Base-by-base conservation (phyloP, 2,888 invertebrate genomes). In the Oligia latruncula region DNA sequence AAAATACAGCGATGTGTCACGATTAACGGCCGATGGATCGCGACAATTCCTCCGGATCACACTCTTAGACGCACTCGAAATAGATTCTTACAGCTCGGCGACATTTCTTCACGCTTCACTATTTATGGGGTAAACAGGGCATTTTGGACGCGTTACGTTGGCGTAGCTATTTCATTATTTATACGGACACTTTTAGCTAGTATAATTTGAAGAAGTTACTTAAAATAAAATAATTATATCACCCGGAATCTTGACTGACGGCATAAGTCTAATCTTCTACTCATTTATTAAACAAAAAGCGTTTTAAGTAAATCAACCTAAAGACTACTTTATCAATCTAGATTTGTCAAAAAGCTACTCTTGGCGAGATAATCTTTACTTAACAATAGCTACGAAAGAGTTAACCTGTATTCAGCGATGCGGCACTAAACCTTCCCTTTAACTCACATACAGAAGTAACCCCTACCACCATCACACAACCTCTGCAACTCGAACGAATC, bases 1-100 rank as follows among this genome's bases (percentile, higher is more conserved):
- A 92, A 92, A 93, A 93, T 92, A 92, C 91, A 84, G 92, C 92
- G 85, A 92, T 93, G 91, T 91, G 92, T 93, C 93, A 91, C 89
- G 89, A 92, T 92, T 92, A 92, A 89, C 86, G 82, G 72, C 79
- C 83, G 81, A 89, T 86, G 88, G 84, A 89, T 89, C 82, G 81
- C 81, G 87, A 88, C 88, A 83, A 86, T 78, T 88, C 87, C 85
- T 84, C 68, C 73, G 82, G 74, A 71, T 82, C 85, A 71, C 77
- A 66, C 74, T 75, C 81, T 78, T 72, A 82, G 83, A 82, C 87
- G 81, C 68, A 84, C 81, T 86, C 79, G 71, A 87, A 87, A 87
- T 87, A 87, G 87, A 86, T 58, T 60, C 58, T n/a, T 60, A 71
- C 72, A 74, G 77, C 67, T 74, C 46, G 73, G n/a, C 81, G 78